A percentile compares a stretch with the other conserved stretches of the same genome.
phyloP scores from a whole-genome alignment of 2,797 vertebrate genomes.

The Emys orbicularis region DNA sequence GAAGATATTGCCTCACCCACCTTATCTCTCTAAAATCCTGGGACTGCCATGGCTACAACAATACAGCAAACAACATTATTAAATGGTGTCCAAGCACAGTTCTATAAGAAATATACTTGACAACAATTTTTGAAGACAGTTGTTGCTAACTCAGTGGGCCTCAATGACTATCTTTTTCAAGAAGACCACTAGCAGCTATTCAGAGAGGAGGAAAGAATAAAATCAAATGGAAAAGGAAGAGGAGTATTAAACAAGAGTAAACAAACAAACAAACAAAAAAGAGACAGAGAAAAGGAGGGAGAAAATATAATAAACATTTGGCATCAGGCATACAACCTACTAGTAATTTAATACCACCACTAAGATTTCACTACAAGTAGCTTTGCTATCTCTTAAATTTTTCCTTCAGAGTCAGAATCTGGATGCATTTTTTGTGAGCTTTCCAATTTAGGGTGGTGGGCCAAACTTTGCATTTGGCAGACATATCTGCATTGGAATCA shows the following conservation, averaged over 20 bases:
- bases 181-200: not conserved
- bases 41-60: not conserved
- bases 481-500: slow-evolving; percentile 44
- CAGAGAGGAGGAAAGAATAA: not conserved
- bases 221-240: not conserved
- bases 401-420: slow-evolving; percentile 23
- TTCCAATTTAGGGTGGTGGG: slow-evolving; percentile 19
- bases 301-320: not conserved
- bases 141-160: not conserved
- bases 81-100: not conserved
- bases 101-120: slow-evolving; percentile 18
- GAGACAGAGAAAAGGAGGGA: not conserved
- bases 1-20: not conserved
- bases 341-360: not conserved
- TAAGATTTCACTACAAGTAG: not conserved
- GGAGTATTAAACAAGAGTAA: not conserved
- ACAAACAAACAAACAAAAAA: not conserved
- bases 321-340: not conserved
- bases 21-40: not conserved
- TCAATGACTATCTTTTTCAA: not conserved
- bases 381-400: not conserved
- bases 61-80: not conserved
- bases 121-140: slow-evolving; percentile 29
- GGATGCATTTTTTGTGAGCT: slow-evolving; percentile 27
- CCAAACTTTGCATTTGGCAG: slow-evolving; percentile 66